Conservation (phyloP, 2,888 invertebrate genomes). For the Drosophila pseudotakahashii region DNA sequence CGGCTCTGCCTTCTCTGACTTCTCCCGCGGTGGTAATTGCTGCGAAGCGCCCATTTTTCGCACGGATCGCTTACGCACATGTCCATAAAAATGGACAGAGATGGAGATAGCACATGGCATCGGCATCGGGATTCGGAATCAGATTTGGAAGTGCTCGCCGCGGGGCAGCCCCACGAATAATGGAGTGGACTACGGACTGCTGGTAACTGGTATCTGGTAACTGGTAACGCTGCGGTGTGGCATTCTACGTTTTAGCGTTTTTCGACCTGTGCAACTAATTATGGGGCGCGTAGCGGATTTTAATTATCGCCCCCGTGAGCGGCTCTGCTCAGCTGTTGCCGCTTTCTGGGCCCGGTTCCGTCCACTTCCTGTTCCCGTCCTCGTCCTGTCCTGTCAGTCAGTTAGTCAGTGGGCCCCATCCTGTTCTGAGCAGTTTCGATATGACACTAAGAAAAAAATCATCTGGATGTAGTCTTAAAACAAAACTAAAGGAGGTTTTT, state of each 20-base stretch:
- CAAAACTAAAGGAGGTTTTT: too few species aligned
- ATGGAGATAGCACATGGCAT: constrained; percentile 52
- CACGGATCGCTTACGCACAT: constrained; percentile 82
- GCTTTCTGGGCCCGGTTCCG: constrained; percentile 21
- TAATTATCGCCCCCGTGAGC: constrained; percentile 66
- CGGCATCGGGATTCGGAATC: constrained; percentile 23
- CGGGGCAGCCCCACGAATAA: constrained; percentile 25
- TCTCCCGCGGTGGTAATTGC: constrained; percentile 73
- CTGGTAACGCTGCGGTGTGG: neutral
- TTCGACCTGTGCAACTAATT: constrained; percentile 69
- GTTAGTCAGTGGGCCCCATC: constrained; percentile 46
- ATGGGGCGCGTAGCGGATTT: constrained; percentile 78
- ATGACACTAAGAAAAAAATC: constrained; percentile 2
- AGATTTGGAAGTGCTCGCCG: constrained; percentile 35
- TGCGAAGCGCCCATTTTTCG: constrained; percentile 82
- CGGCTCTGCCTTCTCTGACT: constrained; percentile 23
- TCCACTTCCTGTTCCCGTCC: constrained; percentile 15
- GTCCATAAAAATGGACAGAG: constrained; percentile 66
- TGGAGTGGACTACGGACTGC: constrained; percentile 25
- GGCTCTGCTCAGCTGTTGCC: constrained; percentile 69
- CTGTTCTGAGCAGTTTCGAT: constrained; percentile 9
- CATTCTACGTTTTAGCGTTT: constrained; percentile 29
- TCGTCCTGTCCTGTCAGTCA: constrained; percentile 30
- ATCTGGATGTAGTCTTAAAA: neutral
- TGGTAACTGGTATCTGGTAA: neutral